phyloP scores from a whole-genome alignment of 64 coral and sea anemone species.

The Pocillopora verrucosa region DNA sequence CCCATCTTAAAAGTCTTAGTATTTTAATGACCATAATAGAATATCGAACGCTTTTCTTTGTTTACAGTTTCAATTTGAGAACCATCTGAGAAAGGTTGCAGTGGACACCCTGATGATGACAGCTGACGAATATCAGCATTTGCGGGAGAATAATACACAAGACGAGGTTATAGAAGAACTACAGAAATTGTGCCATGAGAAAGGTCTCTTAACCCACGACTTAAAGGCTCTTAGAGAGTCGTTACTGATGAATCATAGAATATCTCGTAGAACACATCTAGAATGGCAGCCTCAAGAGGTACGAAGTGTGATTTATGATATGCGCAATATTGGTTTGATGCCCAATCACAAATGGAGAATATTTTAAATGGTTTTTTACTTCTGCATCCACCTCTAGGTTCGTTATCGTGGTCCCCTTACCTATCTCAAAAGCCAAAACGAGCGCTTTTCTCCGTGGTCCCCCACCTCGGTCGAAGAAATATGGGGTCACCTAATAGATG shows the following conservation, averaged over 20 bases:
- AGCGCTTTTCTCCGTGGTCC: not conserved
- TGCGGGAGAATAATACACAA: not conserved
- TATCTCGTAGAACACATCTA: not conserved
- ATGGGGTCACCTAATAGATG: conserved; percentile 29
- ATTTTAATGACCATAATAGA: too few species aligned
- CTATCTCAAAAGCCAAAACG: not conserved
- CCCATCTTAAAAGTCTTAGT: too few species aligned
- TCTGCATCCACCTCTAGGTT: not conserved
- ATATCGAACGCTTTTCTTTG: not conserved
- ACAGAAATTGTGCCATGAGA: not conserved
- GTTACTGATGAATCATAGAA: not conserved
- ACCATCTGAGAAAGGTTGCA: conserved; percentile 16
- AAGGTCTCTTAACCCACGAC: not conserved
- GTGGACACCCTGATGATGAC: conserved; percentile 14
- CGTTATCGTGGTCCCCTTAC: conserved; percentile 17
- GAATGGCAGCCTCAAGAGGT: conserved; percentile 31
- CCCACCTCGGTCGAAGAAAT: not conserved
- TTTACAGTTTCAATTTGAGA: conserved; percentile 16
- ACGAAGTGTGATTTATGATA: not conserved
- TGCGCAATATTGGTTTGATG: not conserved
- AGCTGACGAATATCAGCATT: conserved; percentile 7
- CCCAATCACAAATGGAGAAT: not conserved
- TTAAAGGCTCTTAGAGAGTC: not conserved
- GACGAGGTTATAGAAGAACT: conserved; percentile 1
- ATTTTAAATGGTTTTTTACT: not conserved